A percentile compares a stretch with the other conserved stretches of the same genome.
Conservation (phyloP, 2,113 vertebrate genomes). For the Lepisosteus osseus region DNA sequence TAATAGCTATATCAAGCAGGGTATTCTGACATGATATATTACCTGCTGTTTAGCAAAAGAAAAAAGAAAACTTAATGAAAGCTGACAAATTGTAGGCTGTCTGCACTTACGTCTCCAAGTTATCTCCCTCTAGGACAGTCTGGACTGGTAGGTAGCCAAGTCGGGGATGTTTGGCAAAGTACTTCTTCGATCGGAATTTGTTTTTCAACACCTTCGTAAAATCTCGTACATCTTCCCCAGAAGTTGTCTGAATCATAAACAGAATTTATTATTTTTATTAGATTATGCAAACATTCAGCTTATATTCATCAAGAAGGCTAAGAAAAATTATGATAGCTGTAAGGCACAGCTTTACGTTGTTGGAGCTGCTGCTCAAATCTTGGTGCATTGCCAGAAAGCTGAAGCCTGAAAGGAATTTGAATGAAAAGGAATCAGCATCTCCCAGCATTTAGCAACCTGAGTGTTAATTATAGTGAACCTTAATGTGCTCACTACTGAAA, state of each 20-base stretch:
- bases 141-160: slow-evolving; percentile 97
- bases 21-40: slow-evolving; percentile 23
- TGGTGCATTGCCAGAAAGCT: not conserved
- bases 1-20: not conserved
- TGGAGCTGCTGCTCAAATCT: not conserved
- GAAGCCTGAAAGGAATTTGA: not conserved
- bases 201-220: slow-evolving; percentile 98
- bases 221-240: slow-evolving; percentile 94
- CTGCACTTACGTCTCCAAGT: slow-evolving; percentile 89
- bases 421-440: not conserved
- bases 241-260: slow-evolving; percentile 77
- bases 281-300: not conserved
- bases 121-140: slow-evolving; percentile 94
- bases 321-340: not conserved
- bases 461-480: not conserved
- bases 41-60: not conserved
- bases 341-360: not conserved
- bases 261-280: slow-evolving; percentile 3
- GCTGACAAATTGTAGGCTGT: not conserved
- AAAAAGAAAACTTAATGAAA: not conserved
- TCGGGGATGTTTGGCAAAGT: slow-evolving; percentile 93
- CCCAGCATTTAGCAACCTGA: not conserved
- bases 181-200: slow-evolving; percentile 97
- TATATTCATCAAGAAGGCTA: not conserved
- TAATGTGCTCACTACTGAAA: not conserved